Conservation (phyloP, 2,113 vertebrate genomes). For the Neodon shergylaensis region DNA sequence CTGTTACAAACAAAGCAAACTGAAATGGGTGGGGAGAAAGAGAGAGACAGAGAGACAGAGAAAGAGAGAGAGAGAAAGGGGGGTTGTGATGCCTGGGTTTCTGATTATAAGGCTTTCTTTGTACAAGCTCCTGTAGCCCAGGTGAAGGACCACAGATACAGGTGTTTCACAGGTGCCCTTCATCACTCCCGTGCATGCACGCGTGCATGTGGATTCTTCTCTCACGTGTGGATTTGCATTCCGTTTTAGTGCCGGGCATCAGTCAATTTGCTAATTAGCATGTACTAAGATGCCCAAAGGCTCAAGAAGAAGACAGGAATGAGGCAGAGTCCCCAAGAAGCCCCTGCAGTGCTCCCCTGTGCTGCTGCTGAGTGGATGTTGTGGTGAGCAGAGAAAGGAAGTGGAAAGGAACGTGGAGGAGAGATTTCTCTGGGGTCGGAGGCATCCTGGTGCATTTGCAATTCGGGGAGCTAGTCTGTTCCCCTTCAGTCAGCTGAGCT, state of each 20-base stretch:
- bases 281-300: not conserved
- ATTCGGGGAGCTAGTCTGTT: not conserved
- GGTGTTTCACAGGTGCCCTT: not conserved
- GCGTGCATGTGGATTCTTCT: not conserved
- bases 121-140: not conserved
- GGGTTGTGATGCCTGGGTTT: not conserved
- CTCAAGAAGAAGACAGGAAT: not conserved
- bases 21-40: not conserved
- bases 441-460: not conserved
- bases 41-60: no score
- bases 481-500: not conserved
- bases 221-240: not conserved
- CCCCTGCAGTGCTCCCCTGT: not conserved
- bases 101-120: conserved; percentile 15
- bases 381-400: not conserved
- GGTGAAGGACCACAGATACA: not conserved
- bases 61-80: no score
- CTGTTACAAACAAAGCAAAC: not conserved
- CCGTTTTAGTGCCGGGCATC: not conserved
- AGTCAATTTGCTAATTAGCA: not conserved
- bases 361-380: not conserved
- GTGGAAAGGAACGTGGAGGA: not conserved
- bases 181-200: not conserved
- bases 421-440: no score
- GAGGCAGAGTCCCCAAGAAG: not conserved